phyloP scores from a whole-genome alignment of 2,797 vertebrate genomes.

The Sebastes oblongus region DNA sequence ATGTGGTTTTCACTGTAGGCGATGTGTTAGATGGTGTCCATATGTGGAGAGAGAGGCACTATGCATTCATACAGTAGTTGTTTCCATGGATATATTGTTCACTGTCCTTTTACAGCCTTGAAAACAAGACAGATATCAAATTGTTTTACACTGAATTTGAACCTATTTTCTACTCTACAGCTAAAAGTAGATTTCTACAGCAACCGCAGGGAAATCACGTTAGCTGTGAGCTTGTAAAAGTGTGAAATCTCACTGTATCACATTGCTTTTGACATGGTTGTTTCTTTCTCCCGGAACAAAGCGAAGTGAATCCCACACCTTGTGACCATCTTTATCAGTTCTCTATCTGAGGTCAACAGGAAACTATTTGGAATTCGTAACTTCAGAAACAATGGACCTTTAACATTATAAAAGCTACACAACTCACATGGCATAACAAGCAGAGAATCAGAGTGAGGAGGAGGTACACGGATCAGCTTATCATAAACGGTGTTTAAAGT shows the following conservation, averaged over 20 bases:
- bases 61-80: neutral
- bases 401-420: neutral
- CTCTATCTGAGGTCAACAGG: neutral
- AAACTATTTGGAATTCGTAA: neutral
- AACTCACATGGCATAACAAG: neutral
- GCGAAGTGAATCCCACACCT: neutral
- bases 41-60: neutral
- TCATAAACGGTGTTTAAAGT: neutral
- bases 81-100: neutral
- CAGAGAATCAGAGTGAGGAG: neutral
- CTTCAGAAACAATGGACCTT: neutral
- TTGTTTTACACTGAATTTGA: neutral
- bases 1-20: conserved; percentile 25
- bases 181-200: neutral
- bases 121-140: neutral
- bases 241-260: neutral
- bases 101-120: neutral
- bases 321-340: conserved; percentile 5
- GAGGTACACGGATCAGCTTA: conserved; percentile 6
- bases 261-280: neutral
- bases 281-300: neutral
- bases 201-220: neutral
- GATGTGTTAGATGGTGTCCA: conserved; percentile 8
- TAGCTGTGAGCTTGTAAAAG: neutral
- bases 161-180: neutral